Base-by-base conservation (phyloP, 2,888 invertebrate species). In the Megastigmus dorsalis region DNA sequence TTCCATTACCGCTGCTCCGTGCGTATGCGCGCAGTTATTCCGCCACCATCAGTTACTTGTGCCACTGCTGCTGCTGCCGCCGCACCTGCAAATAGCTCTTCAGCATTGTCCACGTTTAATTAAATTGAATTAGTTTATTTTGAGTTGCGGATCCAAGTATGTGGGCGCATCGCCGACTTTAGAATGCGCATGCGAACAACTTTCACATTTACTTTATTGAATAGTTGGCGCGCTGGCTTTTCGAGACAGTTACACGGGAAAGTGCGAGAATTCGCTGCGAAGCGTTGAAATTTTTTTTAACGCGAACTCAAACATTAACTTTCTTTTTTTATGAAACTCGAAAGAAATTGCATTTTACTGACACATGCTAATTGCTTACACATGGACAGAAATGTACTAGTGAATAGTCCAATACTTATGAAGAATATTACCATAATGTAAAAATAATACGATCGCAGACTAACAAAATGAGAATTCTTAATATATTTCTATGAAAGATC, bases 51-150 rank as follows among this genome's bases (percentile, higher is more conserved):
- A n/a, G n/a, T n/a, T n/a, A n/a, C 26, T 62, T 26, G 41, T 23
- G 20, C 23, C n/a, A n/a, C n/a, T n/a, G n/a, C n/a, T n/a, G n/a
- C 10, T 33, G 52, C 43, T 9, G 36, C 43, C 59, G 48, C 13
- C n/a, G 41, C 65, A 71, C 63, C 57, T 65, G 57, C 71, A 43
- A 65, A 65, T 65, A 45, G 43, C 63, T 26, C 38, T 28, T 38
- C 57, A 15, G 38, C 57, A 50, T 67, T 62, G 67, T 67, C 60
- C 38, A 33, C 45, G 54, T 73, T 73, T 73, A 67, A 67, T 73
- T 73, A 73, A 67, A 67, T 73, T 62, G 26, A 73, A 73, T 73
- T 73, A 55, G 60, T 67, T 67, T 62, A 55, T 60, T 60, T 73
- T 45, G 45, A 48, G 28, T 30, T 36, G 10, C 4, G 65, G 54